Evolutionary conservation across 2,113 vertebrate species (phyloP), one percentile per base, ranked within the genome.

Genomic region (Cynopterus brachyotis): DNA sequence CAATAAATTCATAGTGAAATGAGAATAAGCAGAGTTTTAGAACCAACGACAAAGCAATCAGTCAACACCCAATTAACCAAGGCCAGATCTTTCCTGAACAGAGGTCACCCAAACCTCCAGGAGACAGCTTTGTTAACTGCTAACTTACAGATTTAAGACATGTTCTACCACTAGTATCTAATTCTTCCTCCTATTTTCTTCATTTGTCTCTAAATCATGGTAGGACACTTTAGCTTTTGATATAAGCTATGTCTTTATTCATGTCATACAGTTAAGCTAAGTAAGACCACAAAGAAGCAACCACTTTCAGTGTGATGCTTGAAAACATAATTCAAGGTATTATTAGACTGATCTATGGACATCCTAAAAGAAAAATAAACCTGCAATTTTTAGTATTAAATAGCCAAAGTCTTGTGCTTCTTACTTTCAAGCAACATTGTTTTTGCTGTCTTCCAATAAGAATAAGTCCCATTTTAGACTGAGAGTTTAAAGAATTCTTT

Each of bases 281-380:
- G 69, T 78, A 24, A 95, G 69, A 87, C 32, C 12, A 76, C 30
- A 64, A 82, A 91, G 30, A 72, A 91, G 55, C 37, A 95, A 88
- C 26, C 57, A n/a, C 26, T 88, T 83, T 69, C 57, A 47, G 88
- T 35, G 59, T 35, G 35, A 9, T 40, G 10, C 42, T 82, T 32
- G 28, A 67, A 79, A 92, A n/a, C 67, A 90, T 6, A 40, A 59
- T 13, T 11, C 75, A 20, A 24, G 22, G 19, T 60, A 75, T 62
- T 81, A 62, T 53, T 82, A 75, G 26, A 67, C 16, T 35, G 13
- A 64, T 40, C 16, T 66, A 64, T 47, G 40, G 47, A 81, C 28
- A 88, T 20, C 32, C 57, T 66, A 42, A 50, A 69, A 92, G 19
- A 24, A 66, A 80, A 87, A 93, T n/a, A 92, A 42, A 73, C 17